Evolutionary conservation across 2,113 vertebrate genomes (phyloP).

Genomic region (Cephalopholis sonnerati): DNA sequence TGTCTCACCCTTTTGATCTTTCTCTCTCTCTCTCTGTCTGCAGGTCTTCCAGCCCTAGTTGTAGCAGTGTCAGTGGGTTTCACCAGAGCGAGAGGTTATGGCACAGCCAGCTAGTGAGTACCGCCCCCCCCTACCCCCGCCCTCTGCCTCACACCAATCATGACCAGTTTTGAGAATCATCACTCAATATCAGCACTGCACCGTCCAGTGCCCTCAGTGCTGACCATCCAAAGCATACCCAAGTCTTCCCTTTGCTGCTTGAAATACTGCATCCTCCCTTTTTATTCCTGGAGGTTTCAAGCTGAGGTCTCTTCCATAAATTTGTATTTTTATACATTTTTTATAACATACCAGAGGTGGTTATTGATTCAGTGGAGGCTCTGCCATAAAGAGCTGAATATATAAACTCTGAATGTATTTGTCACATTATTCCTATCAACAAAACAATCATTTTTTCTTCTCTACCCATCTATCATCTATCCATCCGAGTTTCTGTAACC

Average conservation of each 20-base stretch:
- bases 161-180: not conserved
- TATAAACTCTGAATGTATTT: conserved; percentile 1
- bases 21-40: conserved; percentile 24
- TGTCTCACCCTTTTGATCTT: conserved; percentile 48
- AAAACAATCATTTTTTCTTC: not conserved
- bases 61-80: conserved; percentile 96
- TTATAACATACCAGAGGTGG: not conserved
- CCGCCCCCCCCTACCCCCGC: not conserved
- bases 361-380: conserved; percentile 23
- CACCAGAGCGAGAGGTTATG: conserved; percentile 96
- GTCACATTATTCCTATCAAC: conserved; percentile 1
- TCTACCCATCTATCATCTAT: not conserved
- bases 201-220: not conserved
- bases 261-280: not conserved
- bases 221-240: not conserved
- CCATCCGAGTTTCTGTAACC: not conserved
- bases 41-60: conserved; percentile 90
- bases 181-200: conserved; percentile 2
- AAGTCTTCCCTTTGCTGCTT: not conserved
- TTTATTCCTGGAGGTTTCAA: not conserved
- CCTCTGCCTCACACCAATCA: not conserved
- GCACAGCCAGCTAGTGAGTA: conserved; percentile 95
- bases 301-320: conserved; percentile 1
- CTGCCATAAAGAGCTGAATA: conserved; percentile 6
- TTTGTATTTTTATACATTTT: conserved; percentile 8